Base-by-base conservation (phyloP, 1,140 invertebrate genomes). In the Drosophila sturtevanti region DNA sequence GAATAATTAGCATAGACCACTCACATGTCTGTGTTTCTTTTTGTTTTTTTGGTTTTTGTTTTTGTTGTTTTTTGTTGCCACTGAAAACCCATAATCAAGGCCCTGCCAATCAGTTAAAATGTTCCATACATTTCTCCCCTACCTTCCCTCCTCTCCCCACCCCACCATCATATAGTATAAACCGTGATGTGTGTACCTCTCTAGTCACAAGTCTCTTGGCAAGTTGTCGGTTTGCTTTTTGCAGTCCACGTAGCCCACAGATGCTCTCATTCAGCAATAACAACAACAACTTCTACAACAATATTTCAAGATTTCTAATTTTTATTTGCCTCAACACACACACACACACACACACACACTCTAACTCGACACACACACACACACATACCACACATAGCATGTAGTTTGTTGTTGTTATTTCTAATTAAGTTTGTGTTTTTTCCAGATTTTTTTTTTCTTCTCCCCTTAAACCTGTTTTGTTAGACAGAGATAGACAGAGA, bases 251-350 rank as follows among this genome's bases (percentile, higher is more conserved):
- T 77, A 77, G 63, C 61, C 54, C 38, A 77, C 64, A 70, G 72
- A 76, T 76, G 72, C 72, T 76, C 54, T 56, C 54, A 56, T 56
- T 34, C 54, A 35, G 24, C 41, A 63, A 60, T 54, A 34, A 70
- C 44, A 65, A 31, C 51, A 64, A 52, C 63, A 62, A 51, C 77
- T 77, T 68, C 77, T 79, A 51, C 64, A 70, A 68, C 72, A 71
- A 65, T 64, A 74, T 67, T 74, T 79, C 74, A 74, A 82, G 79
- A 81, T 81, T 81, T 81, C 79, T 81, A 82, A 81, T 81, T 81
- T 73, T 78, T 82, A 82, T 81, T 78, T 81, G 66, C 79, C 52
- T 67, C 41, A 48, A 48, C 16, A 48, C 41, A 48, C 41, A 48
- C 41, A 48, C 41, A 48, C 41, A 48, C 41, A 44, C 16, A 18